Evolutionary conservation across 2,797 vertebrate species (phyloP).

Genomic region (Hydrolagus colliei): DNA sequence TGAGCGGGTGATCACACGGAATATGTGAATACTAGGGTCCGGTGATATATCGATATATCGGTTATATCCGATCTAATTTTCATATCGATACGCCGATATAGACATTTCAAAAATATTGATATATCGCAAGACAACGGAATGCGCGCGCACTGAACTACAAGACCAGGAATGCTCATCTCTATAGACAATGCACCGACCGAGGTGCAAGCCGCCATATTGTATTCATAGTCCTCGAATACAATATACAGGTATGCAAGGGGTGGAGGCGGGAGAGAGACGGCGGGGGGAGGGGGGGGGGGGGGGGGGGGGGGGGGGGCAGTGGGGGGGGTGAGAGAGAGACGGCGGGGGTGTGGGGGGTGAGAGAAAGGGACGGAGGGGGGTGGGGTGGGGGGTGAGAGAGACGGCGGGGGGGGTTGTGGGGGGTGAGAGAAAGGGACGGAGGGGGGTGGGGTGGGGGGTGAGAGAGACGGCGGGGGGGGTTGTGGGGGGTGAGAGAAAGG

Average conservation of each 20-base stretch:
- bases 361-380: neutral
- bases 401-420: neutral
- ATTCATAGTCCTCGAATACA: too few species aligned
- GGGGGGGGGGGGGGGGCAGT: neutral
- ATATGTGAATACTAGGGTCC: too few species aligned
- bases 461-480: neutral
- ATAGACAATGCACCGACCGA: too few species aligned
- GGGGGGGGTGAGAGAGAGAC: neutral
- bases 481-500: neutral
- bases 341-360: neutral
- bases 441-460: neutral
- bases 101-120: too few species aligned
- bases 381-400: neutral
- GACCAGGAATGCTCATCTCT: too few species aligned
- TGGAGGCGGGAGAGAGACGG: neutral
- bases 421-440: neutral
- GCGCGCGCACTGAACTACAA: too few species aligned
- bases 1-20: too few species aligned
- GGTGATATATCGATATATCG: too few species aligned
- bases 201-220: too few species aligned
- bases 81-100: too few species aligned
- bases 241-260: neutral
- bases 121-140: too few species aligned
- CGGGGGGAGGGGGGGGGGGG: neutral
- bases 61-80: too few species aligned